Percentiles rank a stretch among this genome's conserved stretches.
phyloP scores from a whole-genome alignment of 1,140 invertebrate species.

The Mizuhopecten yessoensis region DNA sequence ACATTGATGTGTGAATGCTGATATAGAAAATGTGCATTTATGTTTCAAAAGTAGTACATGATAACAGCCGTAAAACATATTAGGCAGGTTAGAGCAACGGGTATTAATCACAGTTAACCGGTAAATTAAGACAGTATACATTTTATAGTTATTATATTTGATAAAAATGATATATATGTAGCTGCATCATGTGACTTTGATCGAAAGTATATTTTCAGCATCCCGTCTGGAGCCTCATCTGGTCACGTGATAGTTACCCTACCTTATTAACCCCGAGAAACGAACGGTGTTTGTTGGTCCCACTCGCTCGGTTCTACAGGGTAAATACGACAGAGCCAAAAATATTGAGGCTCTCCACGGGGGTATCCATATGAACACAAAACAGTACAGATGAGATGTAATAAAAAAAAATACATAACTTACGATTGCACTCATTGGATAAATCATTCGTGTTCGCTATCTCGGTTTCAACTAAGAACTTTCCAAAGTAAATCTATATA shows the following conservation, averaged over 20 bases:
- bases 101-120: constrained; percentile 28
- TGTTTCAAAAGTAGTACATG: constrained; percentile 22
- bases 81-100: neutral
- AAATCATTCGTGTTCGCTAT: no score
- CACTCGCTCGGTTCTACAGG: constrained; percentile 74
- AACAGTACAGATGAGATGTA: neutral
- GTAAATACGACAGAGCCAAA: constrained; percentile 62
- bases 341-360: neutral
- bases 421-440: no score
- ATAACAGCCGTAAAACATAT: neutral
- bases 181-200: neutral
- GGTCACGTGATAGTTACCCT: constrained; percentile 50
- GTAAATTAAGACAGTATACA: neutral
- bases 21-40: constrained; percentile 35
- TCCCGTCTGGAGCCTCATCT: neutral
- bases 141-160: neutral
- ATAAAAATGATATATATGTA: neutral
- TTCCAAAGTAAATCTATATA: no score
- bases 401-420: no score
- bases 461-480: no score
- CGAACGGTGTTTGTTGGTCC: constrained; percentile 63
- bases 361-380: neutral
- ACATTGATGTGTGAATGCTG: constrained; percentile 38
- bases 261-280: constrained; percentile 68
- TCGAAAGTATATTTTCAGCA: neutral